Evolutionary conservation across 2,113 vertebrate genomes (phyloP), one percentile per base, ranked within the genome.

Genomic region (Pseudonaja textilis): DNA sequence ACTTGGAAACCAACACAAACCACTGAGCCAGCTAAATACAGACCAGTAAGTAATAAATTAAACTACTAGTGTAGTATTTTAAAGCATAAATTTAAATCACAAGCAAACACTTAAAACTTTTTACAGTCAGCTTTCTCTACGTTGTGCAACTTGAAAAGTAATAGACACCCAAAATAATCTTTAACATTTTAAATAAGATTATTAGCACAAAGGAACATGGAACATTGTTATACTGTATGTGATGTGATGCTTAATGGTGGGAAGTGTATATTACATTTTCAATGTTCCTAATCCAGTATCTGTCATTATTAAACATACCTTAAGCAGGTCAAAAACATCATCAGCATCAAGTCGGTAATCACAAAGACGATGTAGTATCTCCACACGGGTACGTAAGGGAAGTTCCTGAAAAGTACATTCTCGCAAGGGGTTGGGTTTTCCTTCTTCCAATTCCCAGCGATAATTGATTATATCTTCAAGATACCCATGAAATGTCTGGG

Each of bases 381-480:
- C 98, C 90, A 99, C 98, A 5, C 99, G 98, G 0, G 98, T 99
- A 81, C 98, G 98, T 14, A 98, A 96, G 0, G 99, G 97, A 74
- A 99, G 98, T 89, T 98, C 98, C 95, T 99, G 98, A 94, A 99
- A 99, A 42, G 97, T 96, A 74, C 97, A 97, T 81, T 99, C 98
- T 55, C 98, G 94, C 85, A 99, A 96, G 0, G 99, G 99, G 96
- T 99, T 99, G 89, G 99, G 98, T 74, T 99, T 99, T 55, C 99
- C 99, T 95, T 99, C 99, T 93, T 99, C 99, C 93, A 99, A 97
- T 96, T 99, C 99, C 99, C 99, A 99, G 74, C 99, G 98, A 95
- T 99, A 99, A 97, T 98, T 99, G 96, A 99, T 99, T 96, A 99
- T 99, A 97, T 99, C 99, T 54, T 99, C 99, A 94, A 99, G 98